These are phyloP conservation scores for Anolis carolinensis DNA, from an alignment of 2,113 vertebrate genomes.

Conservation along the genomic window DNA sequence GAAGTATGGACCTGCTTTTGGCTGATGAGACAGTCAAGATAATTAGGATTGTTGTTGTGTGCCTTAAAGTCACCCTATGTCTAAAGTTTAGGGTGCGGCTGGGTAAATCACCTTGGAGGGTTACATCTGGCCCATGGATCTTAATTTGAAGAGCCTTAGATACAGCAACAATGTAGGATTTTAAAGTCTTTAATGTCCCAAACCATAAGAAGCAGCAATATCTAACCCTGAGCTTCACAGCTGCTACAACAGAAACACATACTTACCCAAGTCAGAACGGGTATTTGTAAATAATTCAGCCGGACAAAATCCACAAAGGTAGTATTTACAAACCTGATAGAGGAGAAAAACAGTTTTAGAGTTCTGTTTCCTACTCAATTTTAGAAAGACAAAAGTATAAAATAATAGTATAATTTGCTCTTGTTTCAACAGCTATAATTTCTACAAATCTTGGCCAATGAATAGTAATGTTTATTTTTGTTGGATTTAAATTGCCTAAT, in stretches of 20 bases:
- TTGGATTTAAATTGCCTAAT: background rate
- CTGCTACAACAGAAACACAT: background rate
- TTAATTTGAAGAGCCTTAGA: too few species aligned
- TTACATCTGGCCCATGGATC: too few species aligned
- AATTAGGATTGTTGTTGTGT: too few species aligned
- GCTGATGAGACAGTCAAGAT: too few species aligned
- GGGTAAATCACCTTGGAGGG: too few species aligned
- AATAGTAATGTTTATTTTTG: background rate
- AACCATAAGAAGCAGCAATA: too few species aligned
- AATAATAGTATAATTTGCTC: background rate
- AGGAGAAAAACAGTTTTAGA: slow-evolving; percentile 27
- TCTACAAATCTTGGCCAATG: background rate
- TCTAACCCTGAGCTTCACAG: background rate
- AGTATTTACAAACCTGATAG: slow-evolving; percentile 93
- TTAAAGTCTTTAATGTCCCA: background rate
- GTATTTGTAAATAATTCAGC: slow-evolving; percentile 98
- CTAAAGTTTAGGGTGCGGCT: too few species aligned
- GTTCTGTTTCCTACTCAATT: background rate
- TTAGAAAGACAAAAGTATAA: background rate
- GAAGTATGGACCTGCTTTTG: too few species aligned
- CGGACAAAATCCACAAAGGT: slow-evolving; percentile 97
- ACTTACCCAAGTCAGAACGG: slow-evolving; percentile 95
- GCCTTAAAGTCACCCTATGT: too few species aligned
- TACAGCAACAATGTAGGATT: too few species aligned
- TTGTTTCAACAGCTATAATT: background rate